Percentiles rank a stretch among this genome's conserved stretches.
phyloP scores from a whole-genome alignment of 2,888 invertebrate species.

The Hedychridium roseum region DNA sequence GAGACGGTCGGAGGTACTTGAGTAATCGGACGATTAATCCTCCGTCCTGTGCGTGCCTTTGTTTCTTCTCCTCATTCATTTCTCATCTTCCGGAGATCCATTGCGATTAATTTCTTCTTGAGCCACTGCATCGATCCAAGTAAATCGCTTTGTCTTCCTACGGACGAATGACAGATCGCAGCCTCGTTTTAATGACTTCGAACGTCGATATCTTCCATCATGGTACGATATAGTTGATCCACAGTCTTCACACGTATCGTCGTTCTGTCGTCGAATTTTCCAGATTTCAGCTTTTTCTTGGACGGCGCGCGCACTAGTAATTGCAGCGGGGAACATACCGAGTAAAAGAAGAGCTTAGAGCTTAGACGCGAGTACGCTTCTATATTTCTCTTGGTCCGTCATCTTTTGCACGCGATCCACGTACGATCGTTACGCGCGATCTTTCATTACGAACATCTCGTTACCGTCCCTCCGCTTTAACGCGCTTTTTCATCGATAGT shows the following conservation, averaged over 20 bases:
- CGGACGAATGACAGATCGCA: too few species aligned
- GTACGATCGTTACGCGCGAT: slow-evolving; percentile 36
- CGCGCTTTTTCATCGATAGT: too few species aligned
- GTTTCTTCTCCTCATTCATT: slow-evolving; percentile 13
- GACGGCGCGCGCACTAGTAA: slow-evolving; percentile 27
- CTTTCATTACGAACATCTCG: slow-evolving; percentile 35
- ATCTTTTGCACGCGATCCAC: slow-evolving; percentile 36
- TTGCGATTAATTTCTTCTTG: too few species aligned
- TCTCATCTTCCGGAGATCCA: slow-evolving; percentile 1
- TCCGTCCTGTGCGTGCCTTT: slow-evolving; percentile 8
- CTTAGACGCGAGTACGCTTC: slow-evolving; percentile 1
- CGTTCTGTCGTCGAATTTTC: slow-evolving; percentile 22
- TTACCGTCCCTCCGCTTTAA: slow-evolving; percentile 38
- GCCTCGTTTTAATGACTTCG: too few species aligned
- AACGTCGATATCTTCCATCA: too few species aligned
- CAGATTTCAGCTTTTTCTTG: slow-evolving; percentile 19
- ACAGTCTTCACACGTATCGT: slow-evolving; percentile 21
- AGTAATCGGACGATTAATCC: slow-evolving; percentile 22
- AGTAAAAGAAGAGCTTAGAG: slow-evolving; percentile 18
- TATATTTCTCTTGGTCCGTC: slow-evolving; percentile 12
- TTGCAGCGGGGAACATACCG: slow-evolving; percentile 17
- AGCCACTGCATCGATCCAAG: too few species aligned
- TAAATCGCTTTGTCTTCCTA: too few species aligned
- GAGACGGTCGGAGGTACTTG: slow-evolving; percentile 8
- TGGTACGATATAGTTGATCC: slow-evolving; percentile 12